Conservation (phyloP, 2,888 invertebrate species). For the Plebejus melissa region DNA sequence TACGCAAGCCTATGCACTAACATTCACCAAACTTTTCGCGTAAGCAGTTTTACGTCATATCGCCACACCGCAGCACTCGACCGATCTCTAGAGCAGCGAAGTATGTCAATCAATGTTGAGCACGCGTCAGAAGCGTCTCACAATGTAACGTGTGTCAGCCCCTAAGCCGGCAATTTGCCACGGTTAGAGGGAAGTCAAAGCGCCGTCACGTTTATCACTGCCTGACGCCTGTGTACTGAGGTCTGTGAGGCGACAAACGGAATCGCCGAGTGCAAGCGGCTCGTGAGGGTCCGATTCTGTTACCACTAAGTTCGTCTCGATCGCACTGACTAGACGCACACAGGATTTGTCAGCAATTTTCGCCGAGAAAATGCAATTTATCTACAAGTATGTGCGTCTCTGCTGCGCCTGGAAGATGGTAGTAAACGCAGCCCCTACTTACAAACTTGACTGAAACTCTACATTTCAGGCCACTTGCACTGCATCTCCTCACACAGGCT, state of each 20-base stretch:
- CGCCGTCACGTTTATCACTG: constrained; percentile 74
- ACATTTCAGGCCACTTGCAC: background rate
- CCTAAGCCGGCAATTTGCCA: constrained; percentile 49
- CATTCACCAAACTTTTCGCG: background rate
- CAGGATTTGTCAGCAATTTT: too few species aligned
- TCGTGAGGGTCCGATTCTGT: background rate
- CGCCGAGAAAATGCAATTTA: too few species aligned
- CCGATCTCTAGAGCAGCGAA: constrained; percentile 5
- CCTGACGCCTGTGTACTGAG: constrained; percentile 67
- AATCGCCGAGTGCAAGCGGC: constrained; percentile 67
- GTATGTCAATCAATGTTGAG: constrained; percentile 19
- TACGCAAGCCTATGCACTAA: too few species aligned
- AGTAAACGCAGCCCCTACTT: too few species aligned
- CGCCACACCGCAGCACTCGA: background rate
- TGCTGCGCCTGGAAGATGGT: too few species aligned
- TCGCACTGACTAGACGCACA: constrained; percentile 33
- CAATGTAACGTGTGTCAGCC: constrained; percentile 37
- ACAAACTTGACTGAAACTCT: background rate
- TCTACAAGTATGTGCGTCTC: too few species aligned
- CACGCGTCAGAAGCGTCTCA: constrained; percentile 22
- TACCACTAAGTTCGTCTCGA: background rate
- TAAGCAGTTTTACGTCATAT: background rate
- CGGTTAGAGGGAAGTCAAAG: constrained; percentile 62
- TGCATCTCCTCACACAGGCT: background rate
- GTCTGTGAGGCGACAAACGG: constrained; percentile 72